phyloP scores from a whole-genome alignment of 2,888 invertebrate species.

The Meganola albula region DNA sequence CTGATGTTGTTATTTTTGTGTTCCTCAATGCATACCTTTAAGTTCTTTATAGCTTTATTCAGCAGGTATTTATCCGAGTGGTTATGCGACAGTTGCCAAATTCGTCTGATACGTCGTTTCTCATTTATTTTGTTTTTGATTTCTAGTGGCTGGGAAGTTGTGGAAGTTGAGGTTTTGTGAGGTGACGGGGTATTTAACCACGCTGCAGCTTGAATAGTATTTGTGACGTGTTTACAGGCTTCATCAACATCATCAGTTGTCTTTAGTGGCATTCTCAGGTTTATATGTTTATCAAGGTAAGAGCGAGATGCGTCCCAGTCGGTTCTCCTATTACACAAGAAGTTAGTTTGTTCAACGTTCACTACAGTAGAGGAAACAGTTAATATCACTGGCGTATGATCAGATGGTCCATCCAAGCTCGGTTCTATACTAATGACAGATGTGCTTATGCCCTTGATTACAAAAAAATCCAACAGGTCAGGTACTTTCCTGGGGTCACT shows the following conservation, averaged over 20 bases:
- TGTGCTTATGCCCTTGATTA: slow-evolving; percentile 9
- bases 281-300: slow-evolving; percentile 8
- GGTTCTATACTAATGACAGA: slow-evolving; percentile 3
- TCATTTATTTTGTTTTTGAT: no score
- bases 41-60: no score
- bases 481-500: slow-evolving; percentile 7
- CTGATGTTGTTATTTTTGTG: no score
- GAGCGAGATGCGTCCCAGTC: slow-evolving; percentile 20
- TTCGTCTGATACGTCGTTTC: no score
- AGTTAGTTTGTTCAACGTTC: neutral
- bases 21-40: no score
- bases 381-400: slow-evolving; percentile 7
- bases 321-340: slow-evolving; percentile 12
- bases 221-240: slow-evolving; percentile 8
- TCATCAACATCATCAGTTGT: slow-evolving; percentile 16
- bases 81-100: no score
- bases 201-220: slow-evolving; percentile 1
- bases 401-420: slow-evolving; percentile 5
- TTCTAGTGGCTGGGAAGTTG: no score
- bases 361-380: slow-evolving; percentile 2
- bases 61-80: no score
- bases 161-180: no score
- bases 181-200: neutral
- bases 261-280: slow-evolving; percentile 15
- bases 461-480: slow-evolving; percentile 11